Evolutionary conservation across 2,888 invertebrate species (phyloP).

Genomic region (Apantesis nais): DNA sequence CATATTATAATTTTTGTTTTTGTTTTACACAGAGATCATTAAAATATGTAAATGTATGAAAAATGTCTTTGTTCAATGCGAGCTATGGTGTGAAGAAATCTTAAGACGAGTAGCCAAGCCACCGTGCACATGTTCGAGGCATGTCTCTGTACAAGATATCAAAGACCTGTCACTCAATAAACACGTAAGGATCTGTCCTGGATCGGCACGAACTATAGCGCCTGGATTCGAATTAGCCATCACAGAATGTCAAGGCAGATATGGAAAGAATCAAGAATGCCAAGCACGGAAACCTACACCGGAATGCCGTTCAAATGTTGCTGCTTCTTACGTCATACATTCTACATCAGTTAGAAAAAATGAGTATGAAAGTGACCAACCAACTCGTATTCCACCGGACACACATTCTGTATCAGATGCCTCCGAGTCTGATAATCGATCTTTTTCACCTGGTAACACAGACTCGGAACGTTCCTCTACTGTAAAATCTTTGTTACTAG

Average conservation of each 20-base stretch:
- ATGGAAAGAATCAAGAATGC: conserved; percentile 42
- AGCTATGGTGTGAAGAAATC: conserved; percentile 77
- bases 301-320: conserved; percentile 48
- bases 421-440: neutral
- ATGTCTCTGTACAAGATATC: conserved; percentile 62
- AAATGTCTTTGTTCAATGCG: conserved; percentile 77
- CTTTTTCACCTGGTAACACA: neutral
- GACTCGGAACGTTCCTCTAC: conserved; percentile 15
- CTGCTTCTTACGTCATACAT: conserved; percentile 61
- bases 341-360: conserved; percentile 39
- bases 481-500: conserved; percentile 20
- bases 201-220: conserved; percentile 48
- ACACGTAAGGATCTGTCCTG: conserved; percentile 45
- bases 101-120: conserved; percentile 68
- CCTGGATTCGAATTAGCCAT: conserved; percentile 63
- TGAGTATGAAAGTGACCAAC: conserved; percentile 7
- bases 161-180: conserved; percentile 56
- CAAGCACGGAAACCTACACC: conserved; percentile 51
- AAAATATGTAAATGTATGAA: conserved; percentile 79
- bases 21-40: conserved; percentile 57
- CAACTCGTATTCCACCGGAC: conserved; percentile 16
- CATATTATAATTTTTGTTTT: neutral
- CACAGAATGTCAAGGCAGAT: conserved; percentile 57
- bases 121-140: conserved; percentile 71
- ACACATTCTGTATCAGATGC: conserved; percentile 14